Base-by-base conservation (phyloP, 2,888 invertebrate genomes). In the Eumacrocentrus americanus region DNA sequence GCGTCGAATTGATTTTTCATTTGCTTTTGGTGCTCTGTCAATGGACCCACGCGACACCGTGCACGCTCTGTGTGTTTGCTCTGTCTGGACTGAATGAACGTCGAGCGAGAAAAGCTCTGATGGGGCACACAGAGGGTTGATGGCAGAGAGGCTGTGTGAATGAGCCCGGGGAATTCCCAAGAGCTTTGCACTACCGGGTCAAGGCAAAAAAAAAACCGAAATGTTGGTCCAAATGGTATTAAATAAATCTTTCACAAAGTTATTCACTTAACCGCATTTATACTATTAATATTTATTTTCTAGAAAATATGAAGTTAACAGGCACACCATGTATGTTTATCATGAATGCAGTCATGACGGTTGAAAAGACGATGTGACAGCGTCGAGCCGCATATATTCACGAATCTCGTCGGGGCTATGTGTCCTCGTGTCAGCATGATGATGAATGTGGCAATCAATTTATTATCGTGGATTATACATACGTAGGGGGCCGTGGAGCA, bases 1-100 rank as follows among this genome's bases (percentile, higher is more conserved):
- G 52, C 56, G 58, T 62, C 38, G 58, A 66, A 76, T 73, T 72
- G 74, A 76, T 76, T 76, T 77, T 76, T 74, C 72, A 77, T 77
- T 73, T 71, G 62, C 60, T 60, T 63, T 50, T 40, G 35, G 50
- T 50, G 56, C 35, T 46, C 58, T 40, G 53, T 53, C 54, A 55
- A 18, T 23, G 34, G 50, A 50, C 34, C 34, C 50, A 14, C 50
- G 1, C 5, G 25, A 22, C 46, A 23, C 66, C n/a, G n/a, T n/a
- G n/a, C n/a, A n/a, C n/a, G 5, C 5, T 6, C 29, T 9, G 29
- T 29, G 29, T 74, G 69, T 76, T 74, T 74, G 69, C 63, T 62
- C 66, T 70, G 75, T 71, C 75, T 73, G 73, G 68, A 71, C 73
- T 67, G 60, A 68, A 69, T 64, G 47, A 6, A 29, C 29, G 29